These are phyloP conservation scores for Tapirus indicus DNA, from an alignment of 2,797 vertebrate species.

Conservation along the genomic window DNA sequence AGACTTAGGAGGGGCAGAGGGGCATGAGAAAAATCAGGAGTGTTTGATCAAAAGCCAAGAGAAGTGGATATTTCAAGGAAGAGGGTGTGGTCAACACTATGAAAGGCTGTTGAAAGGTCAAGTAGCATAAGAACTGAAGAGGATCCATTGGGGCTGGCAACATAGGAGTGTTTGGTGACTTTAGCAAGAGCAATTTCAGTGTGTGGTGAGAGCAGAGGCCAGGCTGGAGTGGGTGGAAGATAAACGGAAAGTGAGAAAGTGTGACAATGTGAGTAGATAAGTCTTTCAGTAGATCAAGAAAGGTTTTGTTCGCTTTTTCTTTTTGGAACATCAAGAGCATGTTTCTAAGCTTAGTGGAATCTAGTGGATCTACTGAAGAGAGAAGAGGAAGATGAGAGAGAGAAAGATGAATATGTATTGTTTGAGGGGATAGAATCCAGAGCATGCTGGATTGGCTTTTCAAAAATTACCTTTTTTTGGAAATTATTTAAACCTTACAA, in stretches of 20 bases:
- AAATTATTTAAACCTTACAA: background rate
- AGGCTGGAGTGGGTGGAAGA: background rate
- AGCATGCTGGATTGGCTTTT: background rate
- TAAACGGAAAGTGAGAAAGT: background rate
- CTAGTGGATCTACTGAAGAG: background rate
- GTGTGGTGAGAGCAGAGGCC: background rate
- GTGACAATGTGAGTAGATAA: background rate
- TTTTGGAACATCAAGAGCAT: background rate
- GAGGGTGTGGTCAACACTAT: background rate
- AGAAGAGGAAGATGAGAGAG: background rate
- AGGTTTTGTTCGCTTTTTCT: background rate
- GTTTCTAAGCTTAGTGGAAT: background rate
- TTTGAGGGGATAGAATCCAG: background rate
- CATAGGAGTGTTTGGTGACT: background rate
- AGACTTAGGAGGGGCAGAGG: background rate
- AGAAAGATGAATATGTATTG: background rate
- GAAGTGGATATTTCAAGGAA: background rate
- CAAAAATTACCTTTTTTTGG: background rate
- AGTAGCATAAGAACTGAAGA: background rate
- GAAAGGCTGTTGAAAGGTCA: background rate
- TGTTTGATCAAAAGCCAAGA: background rate
- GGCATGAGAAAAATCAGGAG: background rate
- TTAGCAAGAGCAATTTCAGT: background rate
- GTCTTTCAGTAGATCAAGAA: background rate
- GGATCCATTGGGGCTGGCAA: rapidly evolving